Percentiles rank a stretch among this genome's conserved stretches.
Evolutionary conservation across 2,888 invertebrate species (phyloP).

Genomic region (Limnephilus lunatus): DNA sequence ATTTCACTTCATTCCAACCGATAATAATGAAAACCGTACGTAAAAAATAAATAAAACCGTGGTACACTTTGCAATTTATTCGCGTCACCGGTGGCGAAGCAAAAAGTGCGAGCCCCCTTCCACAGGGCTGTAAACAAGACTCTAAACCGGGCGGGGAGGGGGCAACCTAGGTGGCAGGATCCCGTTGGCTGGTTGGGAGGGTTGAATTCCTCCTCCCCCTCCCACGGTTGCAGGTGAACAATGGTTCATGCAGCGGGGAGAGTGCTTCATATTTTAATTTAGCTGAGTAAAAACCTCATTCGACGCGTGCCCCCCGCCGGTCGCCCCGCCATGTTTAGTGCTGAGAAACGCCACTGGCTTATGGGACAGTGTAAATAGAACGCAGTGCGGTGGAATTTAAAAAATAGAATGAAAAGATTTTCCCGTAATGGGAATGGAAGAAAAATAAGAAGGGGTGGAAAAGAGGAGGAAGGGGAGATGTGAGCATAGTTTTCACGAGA

Average conservation of each 20-base stretch:
- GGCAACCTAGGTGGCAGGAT: background rate
- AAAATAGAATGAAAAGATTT: background rate
- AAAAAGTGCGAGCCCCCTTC: conserved; percentile 3
- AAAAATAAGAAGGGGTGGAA: background rate
- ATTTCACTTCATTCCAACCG: background rate
- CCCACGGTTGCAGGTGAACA: conserved; percentile 25
- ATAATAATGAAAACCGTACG: background rate
- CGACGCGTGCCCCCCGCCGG: conserved; percentile 48
- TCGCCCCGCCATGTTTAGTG: conserved; percentile 30
- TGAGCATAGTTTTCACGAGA: background rate
- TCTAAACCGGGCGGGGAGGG: background rate
- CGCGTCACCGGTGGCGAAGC: conserved; percentile 36
- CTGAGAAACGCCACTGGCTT: conserved; percentile 40
- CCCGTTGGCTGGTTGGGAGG: background rate
- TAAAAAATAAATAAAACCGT: background rate
- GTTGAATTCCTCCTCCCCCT: background rate
- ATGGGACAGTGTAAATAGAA: conserved; percentile 26
- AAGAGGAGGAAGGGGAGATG: background rate
- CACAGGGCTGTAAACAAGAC: conserved; percentile 19
- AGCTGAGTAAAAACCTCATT: conserved; percentile 64
- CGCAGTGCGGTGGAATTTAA: conserved; percentile 21
- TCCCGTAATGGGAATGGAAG: background rate
- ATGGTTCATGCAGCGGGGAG: conserved; percentile 48
- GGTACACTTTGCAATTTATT: conserved; percentile 31
- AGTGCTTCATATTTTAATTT: conserved; percentile 65